These are phyloP conservation scores for Sebastes paucispinis DNA, from an alignment of 2,797 vertebrate species.

Conservation along the genomic window DNA sequence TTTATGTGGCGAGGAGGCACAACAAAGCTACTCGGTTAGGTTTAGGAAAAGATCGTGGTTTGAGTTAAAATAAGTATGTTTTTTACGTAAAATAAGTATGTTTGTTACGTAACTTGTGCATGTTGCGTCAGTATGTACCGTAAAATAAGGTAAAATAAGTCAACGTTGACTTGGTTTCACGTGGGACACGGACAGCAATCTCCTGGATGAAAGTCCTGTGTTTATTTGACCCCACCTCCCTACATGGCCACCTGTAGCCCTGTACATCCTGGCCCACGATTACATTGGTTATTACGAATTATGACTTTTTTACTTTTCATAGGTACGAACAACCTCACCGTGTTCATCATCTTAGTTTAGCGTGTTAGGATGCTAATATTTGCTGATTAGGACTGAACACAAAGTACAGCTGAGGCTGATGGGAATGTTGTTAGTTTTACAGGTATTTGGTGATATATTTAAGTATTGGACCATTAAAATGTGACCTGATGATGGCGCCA, in stretches of 20 bases:
- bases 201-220: too few species aligned
- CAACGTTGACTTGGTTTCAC: too few species aligned
- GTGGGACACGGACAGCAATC: too few species aligned
- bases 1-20: too few species aligned
- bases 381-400: background rate
- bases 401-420: background rate
- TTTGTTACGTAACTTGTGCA: too few species aligned
- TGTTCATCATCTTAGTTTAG: background rate
- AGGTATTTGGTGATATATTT: background rate
- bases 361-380: background rate
- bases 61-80: too few species aligned
- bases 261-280: background rate
- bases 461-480: background rate
- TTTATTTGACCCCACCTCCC: too few species aligned
- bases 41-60: too few species aligned
- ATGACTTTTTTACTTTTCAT: background rate
- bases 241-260: background rate
- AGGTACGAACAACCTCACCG: background rate
- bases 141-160: too few species aligned
- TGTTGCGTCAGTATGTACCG: too few species aligned
- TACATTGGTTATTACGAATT: background rate
- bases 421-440: background rate
- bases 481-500: background rate
- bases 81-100: too few species aligned
- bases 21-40: background rate